A percentile compares a stretch with the other conserved stretches of the same genome.
These are phyloP conservation scores for Rhorus exstirpatorius DNA, from an alignment of 2,888 invertebrate genomes.

Conservation along the genomic window DNA sequence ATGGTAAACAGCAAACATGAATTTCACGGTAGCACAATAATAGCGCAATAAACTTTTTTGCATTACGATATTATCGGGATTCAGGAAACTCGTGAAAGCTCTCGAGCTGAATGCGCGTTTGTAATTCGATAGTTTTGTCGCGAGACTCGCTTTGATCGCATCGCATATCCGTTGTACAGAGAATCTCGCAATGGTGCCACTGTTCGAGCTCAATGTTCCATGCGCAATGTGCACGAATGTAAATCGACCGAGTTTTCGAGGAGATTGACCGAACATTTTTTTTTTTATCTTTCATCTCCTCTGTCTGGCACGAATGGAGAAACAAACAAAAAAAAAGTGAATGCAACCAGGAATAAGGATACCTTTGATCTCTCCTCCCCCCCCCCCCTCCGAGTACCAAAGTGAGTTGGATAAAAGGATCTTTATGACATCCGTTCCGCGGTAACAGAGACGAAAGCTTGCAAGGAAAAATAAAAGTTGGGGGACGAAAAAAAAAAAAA, in stretches of 20 bases:
- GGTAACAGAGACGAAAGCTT: conserved; percentile 47
- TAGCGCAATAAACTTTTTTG: neutral
- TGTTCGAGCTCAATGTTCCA: conserved; percentile 19
- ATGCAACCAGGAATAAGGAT: conserved; percentile 40
- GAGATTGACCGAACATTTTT: conserved; percentile 41
- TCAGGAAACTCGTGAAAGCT: conserved; percentile 9
- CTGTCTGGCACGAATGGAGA: conserved; percentile 25
- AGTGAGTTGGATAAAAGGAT: conserved; percentile 42
- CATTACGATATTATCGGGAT: neutral
- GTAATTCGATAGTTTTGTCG: conserved; percentile 6
- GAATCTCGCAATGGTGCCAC: neutral
- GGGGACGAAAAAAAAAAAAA: neutral
- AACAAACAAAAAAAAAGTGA: conserved; percentile 29
- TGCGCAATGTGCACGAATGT: neutral
- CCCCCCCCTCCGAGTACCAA: conserved; percentile 7
- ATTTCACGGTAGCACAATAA: neutral
- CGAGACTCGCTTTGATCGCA: conserved; percentile 28
- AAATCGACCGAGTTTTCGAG: conserved; percentile 24
- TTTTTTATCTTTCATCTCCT: conserved; percentile 22
- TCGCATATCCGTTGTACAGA: conserved; percentile 23
- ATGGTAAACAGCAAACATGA: neutral
- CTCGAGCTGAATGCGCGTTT: neutral
- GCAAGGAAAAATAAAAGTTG: conserved; percentile 17
- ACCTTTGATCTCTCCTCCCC: conserved; percentile 64
- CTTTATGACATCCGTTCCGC: conserved; percentile 42